These are phyloP conservation scores for Anoplolepis gracilipes DNA, from an alignment of 1,140 invertebrate genomes.

Conservation along the genomic window DNA sequence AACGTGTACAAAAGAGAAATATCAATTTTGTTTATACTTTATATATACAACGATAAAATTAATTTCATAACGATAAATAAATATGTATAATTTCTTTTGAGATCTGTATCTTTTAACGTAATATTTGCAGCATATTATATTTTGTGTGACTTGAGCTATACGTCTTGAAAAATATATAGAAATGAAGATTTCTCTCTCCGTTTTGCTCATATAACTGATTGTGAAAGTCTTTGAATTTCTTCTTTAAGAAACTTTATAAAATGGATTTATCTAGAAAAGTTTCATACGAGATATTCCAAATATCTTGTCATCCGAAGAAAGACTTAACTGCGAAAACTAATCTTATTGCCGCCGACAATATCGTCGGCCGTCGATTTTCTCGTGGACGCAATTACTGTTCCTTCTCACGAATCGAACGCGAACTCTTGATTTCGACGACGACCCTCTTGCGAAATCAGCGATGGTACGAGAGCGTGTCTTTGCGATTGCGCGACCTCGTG, in stretches of 20 bases:
- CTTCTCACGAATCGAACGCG: conserved; percentile 4
- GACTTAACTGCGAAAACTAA: not conserved
- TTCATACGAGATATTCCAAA: not conserved
- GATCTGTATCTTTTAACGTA: not conserved
- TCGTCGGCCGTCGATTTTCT: not conserved
- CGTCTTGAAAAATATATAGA: not conserved
- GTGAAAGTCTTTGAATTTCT: not conserved
- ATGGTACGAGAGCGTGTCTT: conserved; percentile 34
- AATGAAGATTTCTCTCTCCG: not conserved
- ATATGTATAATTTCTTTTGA: not conserved
- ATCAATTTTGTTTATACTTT: no score
- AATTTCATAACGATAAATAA: no score
- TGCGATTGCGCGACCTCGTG: conserved; percentile 75
- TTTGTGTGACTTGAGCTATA: not conserved
- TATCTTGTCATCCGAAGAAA: not conserved
- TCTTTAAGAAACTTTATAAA: not conserved
- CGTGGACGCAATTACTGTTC: not conserved
- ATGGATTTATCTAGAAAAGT: not conserved
- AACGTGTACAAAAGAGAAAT: not conserved
- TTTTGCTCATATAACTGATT: not conserved
- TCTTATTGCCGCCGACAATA: not conserved
- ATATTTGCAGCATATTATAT: not conserved
- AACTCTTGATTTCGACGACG: conserved; percentile 1
- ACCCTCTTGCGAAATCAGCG: conserved; percentile 12
- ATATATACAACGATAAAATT: no score